Evolutionary conservation across 2,797 vertebrate species (phyloP).

Genomic region (Pseudomugil tenellus): DNA sequence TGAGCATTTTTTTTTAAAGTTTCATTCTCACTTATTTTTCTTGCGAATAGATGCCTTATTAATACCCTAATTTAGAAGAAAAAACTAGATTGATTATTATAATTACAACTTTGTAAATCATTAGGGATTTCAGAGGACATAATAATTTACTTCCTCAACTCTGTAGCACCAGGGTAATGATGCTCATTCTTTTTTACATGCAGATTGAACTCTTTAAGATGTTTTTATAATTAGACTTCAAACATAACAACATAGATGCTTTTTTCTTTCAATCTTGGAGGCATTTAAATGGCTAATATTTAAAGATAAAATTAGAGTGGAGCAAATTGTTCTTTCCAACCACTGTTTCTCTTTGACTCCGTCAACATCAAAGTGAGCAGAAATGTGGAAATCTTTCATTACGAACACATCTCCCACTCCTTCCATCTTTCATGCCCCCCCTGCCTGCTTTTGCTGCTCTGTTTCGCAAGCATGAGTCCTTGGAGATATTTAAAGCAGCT

Average conservation of each 20-base stretch:
- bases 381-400: constrained; percentile 11
- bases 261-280: not conserved
- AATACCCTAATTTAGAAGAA: constrained; percentile 7
- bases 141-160: constrained; percentile 35
- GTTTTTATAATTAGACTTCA: constrained; percentile 37
- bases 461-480: constrained; percentile 29
- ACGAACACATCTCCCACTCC: not conserved
- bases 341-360: constrained; percentile 5
- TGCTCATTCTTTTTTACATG: constrained; percentile 18
- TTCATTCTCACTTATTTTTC: not conserved
- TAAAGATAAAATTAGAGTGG: constrained; percentile 12
- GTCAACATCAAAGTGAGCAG: constrained; percentile 41
- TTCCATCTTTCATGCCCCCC: constrained; percentile 3
- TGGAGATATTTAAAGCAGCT: constrained; percentile 53
- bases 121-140: constrained; percentile 21
- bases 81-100: constrained; percentile 37
- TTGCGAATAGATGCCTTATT: not conserved
- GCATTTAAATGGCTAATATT: constrained; percentile 13
- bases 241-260: constrained; percentile 21
- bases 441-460: not conserved
- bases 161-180: constrained; percentile 27
- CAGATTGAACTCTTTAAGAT: constrained; percentile 30
- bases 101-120: constrained; percentile 43
- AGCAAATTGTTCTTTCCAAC: constrained; percentile 25
- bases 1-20: constrained; percentile 17